phyloP scores from a whole-genome alignment of 2,113 vertebrate species.

The Halcyon malimbica region DNA sequence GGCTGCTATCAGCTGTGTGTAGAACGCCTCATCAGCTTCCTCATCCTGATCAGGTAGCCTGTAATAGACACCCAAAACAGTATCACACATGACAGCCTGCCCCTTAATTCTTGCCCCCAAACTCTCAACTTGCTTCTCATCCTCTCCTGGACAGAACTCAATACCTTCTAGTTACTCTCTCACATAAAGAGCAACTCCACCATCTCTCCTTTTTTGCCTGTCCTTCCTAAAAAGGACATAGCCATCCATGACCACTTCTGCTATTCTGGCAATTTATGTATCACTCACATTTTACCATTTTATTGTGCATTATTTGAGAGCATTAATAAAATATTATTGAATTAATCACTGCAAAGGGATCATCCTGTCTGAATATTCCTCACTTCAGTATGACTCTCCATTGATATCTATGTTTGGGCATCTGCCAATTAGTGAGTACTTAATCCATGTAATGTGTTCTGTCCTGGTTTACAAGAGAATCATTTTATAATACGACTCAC shows the following conservation, averaged over 20 bases:
- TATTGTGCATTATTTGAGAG: neutral
- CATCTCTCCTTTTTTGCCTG: too few relatives aligned
- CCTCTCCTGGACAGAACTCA: too few relatives aligned
- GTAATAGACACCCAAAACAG: too few relatives aligned
- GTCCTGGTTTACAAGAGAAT: neutral
- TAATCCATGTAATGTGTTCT: slow-evolving; percentile 1
- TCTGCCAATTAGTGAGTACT: slow-evolving; percentile 26
- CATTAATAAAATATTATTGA: slow-evolving; percentile 41
- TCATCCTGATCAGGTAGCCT: too few relatives aligned
- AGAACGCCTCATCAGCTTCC: too few relatives aligned
- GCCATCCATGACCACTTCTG: neutral
- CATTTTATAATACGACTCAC: neutral
- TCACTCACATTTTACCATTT: neutral
- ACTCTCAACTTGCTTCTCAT: too few relatives aligned
- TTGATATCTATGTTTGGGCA: slow-evolving; percentile 25
- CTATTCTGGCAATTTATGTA: neutral
- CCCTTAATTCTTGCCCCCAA: too few relatives aligned
- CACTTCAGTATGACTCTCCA: neutral
- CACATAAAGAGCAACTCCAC: too few relatives aligned
- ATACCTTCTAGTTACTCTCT: too few relatives aligned
- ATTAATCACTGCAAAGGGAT: slow-evolving; percentile 10
- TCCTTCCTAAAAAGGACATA: too few relatives aligned
- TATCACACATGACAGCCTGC: too few relatives aligned
- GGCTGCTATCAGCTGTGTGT: too few relatives aligned
- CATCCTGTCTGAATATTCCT: slow-evolving; percentile 5